Base-by-base conservation (phyloP, 2,113 vertebrate species). In the Pelvicachromis taeniatus region DNA sequence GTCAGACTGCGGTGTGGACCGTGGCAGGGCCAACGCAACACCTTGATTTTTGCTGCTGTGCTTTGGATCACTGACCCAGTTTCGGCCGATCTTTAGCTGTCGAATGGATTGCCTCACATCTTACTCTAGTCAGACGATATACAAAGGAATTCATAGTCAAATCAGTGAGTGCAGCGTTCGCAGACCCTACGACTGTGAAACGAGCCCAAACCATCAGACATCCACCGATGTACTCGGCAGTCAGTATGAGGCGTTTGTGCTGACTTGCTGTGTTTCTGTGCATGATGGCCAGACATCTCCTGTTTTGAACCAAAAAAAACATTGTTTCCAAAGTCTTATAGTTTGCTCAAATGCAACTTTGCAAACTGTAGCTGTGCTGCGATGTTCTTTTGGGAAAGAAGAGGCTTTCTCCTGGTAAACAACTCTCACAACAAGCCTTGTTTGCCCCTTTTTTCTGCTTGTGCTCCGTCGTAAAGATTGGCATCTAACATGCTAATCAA, bases 11-110 rank as follows among this genome's bases (percentile, higher is more conserved):
- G 26, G 26, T 38, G 4, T 38, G 59, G 59, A 63, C 59, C 2
- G 19, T 0, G 6, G 16, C 56, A 6, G 14, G 6, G 1, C 2
- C 33, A 4, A 3, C 3, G 6, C 33, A 13, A 9, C 33, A 1
- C 19, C 19, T 21, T 4, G 6, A 13, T 38, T 2, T 7, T 21
- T 5, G 19, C 19, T 63, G 10, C 17, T 21, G 19, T 65, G 10
- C 33, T 38, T 65, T 38, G 4, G 6, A 65, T 38, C 33, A 0
- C 21, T 7, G 4, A 38, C 31, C 29, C 16, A 6, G 29, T 59
- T 3, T 59, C 0, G 3, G 0, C 31, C 16, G 3, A 61, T 16
- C 29, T 61, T 61, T 35, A 61, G 58, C 13, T 48, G 45, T 48
- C 5, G 9, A 13, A 48, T 6, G 14, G 13, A 48, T 14, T 13